phyloP scores from a whole-genome alignment of 2,888 invertebrate species.

The Lochmaea crataegi region DNA sequence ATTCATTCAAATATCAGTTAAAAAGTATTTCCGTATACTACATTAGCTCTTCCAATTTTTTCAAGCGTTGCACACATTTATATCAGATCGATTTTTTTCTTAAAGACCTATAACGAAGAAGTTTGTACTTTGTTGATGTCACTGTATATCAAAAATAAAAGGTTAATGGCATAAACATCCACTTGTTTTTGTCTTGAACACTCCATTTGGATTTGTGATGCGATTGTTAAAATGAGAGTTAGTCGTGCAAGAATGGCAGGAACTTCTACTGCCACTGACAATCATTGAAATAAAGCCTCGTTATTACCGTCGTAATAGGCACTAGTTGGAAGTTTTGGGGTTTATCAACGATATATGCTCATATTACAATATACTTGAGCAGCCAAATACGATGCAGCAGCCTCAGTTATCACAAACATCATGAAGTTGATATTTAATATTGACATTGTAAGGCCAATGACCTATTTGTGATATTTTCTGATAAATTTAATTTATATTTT shows the following conservation, averaged over 20 bases:
- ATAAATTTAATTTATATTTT: background rate
- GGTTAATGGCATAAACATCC: conserved; percentile 50
- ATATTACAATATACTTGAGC: conserved; percentile 43
- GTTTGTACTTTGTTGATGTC: background rate
- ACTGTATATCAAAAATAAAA: conserved; percentile 35
- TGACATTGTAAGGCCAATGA: background rate
- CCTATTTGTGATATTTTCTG: background rate
- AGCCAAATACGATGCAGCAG: conserved; percentile 27
- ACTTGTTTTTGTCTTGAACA: conserved; percentile 62
- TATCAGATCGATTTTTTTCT: background rate
- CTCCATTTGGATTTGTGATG: conserved; percentile 59
- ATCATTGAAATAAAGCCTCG: conserved; percentile 64
- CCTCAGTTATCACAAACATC: background rate
- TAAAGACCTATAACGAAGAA: too few relatives aligned
- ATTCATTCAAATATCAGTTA: too few relatives aligned
- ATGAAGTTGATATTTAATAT: background rate
- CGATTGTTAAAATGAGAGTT: conserved; percentile 50
- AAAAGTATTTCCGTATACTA: too few relatives aligned
- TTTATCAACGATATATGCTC: conserved; percentile 51
- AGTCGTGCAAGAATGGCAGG: conserved; percentile 55
- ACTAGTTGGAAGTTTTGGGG: conserved; percentile 54
- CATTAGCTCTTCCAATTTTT: too few relatives aligned
- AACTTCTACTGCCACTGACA: conserved; percentile 63
- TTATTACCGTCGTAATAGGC: conserved; percentile 61
- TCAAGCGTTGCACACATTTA: too few relatives aligned